These are phyloP conservation scores for Scaptomyza cyrtandrae DNA, from an alignment of 2,888 invertebrate species.

Conservation along the genomic window DNA sequence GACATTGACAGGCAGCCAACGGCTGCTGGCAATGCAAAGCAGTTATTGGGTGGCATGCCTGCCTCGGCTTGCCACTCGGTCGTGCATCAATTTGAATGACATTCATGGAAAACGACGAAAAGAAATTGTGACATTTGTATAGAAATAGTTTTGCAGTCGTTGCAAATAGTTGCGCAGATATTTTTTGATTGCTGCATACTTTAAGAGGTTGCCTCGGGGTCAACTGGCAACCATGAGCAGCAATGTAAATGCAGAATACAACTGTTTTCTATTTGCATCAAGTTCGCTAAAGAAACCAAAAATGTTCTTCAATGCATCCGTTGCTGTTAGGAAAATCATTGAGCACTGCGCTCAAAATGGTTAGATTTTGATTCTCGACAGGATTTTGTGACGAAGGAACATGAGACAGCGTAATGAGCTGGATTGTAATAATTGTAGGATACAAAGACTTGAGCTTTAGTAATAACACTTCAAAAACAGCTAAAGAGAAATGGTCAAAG, in stretches of 20 bases:
- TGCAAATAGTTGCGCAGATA: conserved; percentile 75
- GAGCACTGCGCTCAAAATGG: background rate
- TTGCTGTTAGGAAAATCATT: conserved; percentile 5
- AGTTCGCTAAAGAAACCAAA: conserved; percentile 15
- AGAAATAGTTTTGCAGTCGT: conserved; percentile 73
- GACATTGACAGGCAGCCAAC: conserved; percentile 71
- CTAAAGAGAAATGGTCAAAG: background rate
- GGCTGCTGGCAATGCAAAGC: conserved; percentile 34
- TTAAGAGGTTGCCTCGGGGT: conserved; percentile 42
- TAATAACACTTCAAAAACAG: background rate
- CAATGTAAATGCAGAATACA: conserved; percentile 17
- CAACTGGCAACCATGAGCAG: conserved; percentile 32
- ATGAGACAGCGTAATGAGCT: background rate
- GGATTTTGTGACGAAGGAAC: background rate
- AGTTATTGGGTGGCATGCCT: conserved; percentile 38
- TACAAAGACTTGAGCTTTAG: background rate
- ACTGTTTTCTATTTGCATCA: conserved; percentile 13
- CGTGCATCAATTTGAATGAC: conserved; percentile 77
- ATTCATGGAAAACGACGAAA: conserved; percentile 65
- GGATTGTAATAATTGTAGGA: background rate
- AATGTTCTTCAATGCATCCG: conserved; percentile 11
- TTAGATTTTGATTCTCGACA: background rate
- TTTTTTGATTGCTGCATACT: conserved; percentile 77
- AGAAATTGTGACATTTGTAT: conserved; percentile 77
- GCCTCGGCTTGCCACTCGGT: conserved; percentile 44